Evolutionary conservation across 2,113 vertebrate genomes (phyloP).

Genomic region (Lophochroa leadbeateri): DNA sequence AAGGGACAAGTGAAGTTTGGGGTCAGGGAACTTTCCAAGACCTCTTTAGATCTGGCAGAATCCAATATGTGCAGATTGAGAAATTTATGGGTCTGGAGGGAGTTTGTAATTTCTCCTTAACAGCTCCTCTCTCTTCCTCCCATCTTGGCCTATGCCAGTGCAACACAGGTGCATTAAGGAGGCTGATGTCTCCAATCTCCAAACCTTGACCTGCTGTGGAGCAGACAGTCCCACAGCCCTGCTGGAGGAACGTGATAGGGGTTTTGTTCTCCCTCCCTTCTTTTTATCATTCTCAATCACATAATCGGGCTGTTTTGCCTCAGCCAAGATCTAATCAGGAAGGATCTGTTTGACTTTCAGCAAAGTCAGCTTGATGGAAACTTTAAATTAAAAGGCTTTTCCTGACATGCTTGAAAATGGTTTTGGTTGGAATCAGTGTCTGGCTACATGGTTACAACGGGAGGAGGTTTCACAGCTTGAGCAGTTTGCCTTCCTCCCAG

Average conservation of each 20-base stretch:
- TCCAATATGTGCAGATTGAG: background rate
- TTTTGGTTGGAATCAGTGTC: background rate
- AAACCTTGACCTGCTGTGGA: background rate
- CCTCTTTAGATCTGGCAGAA: background rate
- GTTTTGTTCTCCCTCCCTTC: background rate
- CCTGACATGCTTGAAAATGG: background rate
- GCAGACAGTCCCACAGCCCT: background rate
- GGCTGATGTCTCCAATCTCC: background rate
- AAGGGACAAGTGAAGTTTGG: background rate
- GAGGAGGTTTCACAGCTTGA: background rate
- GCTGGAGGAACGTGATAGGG: background rate
- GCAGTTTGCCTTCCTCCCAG: background rate
- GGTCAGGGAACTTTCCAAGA: background rate
- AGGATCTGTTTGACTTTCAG: slow-evolving; percentile 61
- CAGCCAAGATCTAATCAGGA: slow-evolving; percentile 61
- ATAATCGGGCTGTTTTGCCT: slow-evolving; percentile 20
- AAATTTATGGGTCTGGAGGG: background rate
- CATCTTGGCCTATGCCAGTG: background rate
- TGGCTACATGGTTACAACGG: background rate
- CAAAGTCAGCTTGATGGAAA: slow-evolving; percentile 60
- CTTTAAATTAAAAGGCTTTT: slow-evolving; percentile 50
- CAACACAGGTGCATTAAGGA: background rate
- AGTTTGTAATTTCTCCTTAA: background rate
- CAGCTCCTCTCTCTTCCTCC: background rate
- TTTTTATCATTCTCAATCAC: slow-evolving; percentile 7